Percentiles rank a stretch among this genome's conserved stretches.
phyloP scores from a whole-genome alignment of 2,797 vertebrate genomes.

The Micromesistius poutassou region DNA sequence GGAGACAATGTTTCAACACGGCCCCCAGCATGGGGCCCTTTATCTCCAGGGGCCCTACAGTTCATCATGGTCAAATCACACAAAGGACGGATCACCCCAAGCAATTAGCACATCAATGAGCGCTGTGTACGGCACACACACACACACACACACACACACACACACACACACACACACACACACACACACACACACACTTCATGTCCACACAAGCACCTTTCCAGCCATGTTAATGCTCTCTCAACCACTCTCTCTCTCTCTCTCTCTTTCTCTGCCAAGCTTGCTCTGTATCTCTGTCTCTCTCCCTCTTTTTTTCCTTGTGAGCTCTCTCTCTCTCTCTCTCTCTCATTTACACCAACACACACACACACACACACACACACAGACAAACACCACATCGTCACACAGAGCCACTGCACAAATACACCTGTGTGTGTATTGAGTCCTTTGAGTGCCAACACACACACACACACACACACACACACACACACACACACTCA shows the following conservation, averaged over 20 bases:
- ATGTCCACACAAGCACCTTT: constrained; percentile 25
- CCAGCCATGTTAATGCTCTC: constrained; percentile 12
- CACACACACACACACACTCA: neutral
- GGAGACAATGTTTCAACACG: constrained; percentile 70
- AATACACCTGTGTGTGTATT: constrained; percentile 2
- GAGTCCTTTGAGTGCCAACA: constrained; percentile 13
- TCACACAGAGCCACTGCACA: neutral
- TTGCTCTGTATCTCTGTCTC: neutral
- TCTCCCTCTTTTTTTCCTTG: neutral
- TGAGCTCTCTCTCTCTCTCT: no score
- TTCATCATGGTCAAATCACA: constrained; percentile 76
- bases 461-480: constrained; percentile 17
- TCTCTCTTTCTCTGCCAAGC: no score
- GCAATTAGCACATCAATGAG: constrained; percentile 79
- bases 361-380: constrained; percentile 1
- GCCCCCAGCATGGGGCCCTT: constrained; percentile 68
- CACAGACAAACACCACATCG: neutral
- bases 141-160: constrained; percentile 27
- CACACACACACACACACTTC: constrained; percentile 20
- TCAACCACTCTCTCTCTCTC: no score
- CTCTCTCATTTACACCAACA: constrained; percentile 13
- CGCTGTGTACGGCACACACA: constrained; percentile 50
- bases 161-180: constrained; percentile 14
- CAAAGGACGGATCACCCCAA: constrained; percentile 65
- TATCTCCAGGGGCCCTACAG: constrained; percentile 69